Evolutionary conservation across 1,140 invertebrate genomes (phyloP).

Genomic region (Brachionus asplanchnoidis): DNA sequence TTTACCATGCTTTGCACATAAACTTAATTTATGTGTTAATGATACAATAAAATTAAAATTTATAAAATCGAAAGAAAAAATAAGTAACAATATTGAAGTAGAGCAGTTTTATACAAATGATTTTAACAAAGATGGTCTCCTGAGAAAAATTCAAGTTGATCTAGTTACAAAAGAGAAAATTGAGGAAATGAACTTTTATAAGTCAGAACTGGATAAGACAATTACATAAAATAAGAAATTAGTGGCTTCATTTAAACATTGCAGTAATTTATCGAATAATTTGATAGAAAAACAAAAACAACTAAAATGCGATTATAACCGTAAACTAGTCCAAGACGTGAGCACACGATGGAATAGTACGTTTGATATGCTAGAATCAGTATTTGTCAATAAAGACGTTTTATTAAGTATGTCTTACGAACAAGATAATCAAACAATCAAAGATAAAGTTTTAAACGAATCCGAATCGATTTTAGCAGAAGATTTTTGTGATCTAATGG

Average conservation of each 20-base stretch:
- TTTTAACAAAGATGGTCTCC: not conserved
- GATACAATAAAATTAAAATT: not conserved
- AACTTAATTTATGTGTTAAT: not conserved
- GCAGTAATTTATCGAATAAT: not conserved
- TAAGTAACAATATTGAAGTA: not conserved
- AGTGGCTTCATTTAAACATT: not conserved
- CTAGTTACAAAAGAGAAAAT: not conserved
- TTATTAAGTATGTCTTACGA: not conserved
- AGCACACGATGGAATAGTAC: not conserved
- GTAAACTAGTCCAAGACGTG: conserved; percentile 3
- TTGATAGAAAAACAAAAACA: not conserved
- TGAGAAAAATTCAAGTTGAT: not conserved
- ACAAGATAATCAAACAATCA: not conserved
- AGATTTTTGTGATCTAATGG: not conserved
- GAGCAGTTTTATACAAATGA: not conserved
- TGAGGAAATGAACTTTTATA: not conserved
- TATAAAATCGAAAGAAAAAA: not conserved
- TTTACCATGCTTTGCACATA: not conserved
- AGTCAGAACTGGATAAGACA: not conserved
- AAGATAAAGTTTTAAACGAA: not conserved
- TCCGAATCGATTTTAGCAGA: not conserved
- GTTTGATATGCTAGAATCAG: not conserved
- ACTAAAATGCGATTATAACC: not conserved
- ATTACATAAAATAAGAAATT: not conserved
- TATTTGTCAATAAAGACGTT: not conserved